phyloP scores from a whole-genome alignment of 2,888 invertebrate species.

The Strigamia maritima region DNA sequence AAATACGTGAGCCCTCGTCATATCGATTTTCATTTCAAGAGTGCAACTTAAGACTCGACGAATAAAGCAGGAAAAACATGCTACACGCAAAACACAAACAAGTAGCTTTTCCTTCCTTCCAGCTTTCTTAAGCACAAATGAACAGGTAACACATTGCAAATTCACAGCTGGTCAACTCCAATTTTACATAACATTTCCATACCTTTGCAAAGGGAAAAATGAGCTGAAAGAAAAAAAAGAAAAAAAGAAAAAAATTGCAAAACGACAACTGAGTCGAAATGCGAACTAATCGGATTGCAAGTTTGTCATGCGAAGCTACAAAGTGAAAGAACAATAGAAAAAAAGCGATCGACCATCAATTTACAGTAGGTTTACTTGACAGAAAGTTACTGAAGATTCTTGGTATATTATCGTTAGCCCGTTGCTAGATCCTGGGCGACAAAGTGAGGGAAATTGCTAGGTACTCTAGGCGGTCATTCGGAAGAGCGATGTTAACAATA shows the following conservation, averaged over 20 bases:
- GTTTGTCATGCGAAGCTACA: too few relatives aligned
- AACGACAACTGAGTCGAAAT: neutral
- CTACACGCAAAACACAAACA: neutral
- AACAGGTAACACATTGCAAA: neutral
- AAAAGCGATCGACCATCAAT: too few relatives aligned
- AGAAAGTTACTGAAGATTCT: too few relatives aligned
- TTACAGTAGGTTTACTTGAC: too few relatives aligned
- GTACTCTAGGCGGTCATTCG: too few relatives aligned
- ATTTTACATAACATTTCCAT: slow-evolving; percentile 13
- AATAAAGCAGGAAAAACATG: slow-evolving; percentile 18
- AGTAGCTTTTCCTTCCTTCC: neutral
- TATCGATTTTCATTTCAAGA: slow-evolving; percentile 29
- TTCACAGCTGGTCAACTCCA: slow-evolving; percentile 8
- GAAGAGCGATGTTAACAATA: too few relatives aligned
- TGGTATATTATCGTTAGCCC: too few relatives aligned
- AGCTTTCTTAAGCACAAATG: slow-evolving; percentile 1
- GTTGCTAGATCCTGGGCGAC: too few relatives aligned
- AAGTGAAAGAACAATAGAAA: too few relatives aligned
- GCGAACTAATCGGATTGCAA: neutral
- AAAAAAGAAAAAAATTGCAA: neutral
- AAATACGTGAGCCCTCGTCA: slow-evolving; percentile 19
- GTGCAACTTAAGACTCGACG: neutral
- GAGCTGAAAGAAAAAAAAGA: neutral
- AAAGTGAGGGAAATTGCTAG: too few relatives aligned
- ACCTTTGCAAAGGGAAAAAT: neutral